Conservation (phyloP, 2,113 vertebrate species). For the Ceyx margarethae region DNA sequence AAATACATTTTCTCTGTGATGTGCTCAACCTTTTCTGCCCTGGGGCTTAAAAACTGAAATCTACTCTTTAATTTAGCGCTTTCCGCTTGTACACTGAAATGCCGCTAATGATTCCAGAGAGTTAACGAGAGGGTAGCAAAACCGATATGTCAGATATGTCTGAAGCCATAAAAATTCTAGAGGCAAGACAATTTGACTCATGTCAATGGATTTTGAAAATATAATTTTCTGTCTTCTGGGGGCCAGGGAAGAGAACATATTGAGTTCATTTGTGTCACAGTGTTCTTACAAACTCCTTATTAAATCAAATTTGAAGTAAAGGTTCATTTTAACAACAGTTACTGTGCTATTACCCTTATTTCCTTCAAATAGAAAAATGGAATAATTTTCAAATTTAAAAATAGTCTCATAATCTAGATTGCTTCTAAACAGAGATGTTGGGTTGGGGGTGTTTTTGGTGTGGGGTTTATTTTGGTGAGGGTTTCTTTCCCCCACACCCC, state of each 20-base stretch:
- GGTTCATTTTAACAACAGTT: not conserved
- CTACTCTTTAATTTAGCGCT: slow-evolving; percentile 62
- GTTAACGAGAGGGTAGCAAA: slow-evolving; percentile 44
- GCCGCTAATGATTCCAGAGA: slow-evolving; percentile 32
- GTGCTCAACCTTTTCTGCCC: slow-evolving; percentile 61
- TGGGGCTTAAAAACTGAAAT: slow-evolving; percentile 52
- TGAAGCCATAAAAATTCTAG: slow-evolving; percentile 19
- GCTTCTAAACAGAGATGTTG: not conserved
- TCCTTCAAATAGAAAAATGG: not conserved
- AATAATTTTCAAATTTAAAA: not conserved
- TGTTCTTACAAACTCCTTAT: not conserved
- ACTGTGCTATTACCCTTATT: not conserved
- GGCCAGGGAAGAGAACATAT: not conserved
- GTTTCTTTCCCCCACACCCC: too few relatives aligned
- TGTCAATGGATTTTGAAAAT: slow-evolving; percentile 43
- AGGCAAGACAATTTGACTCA: slow-evolving; percentile 7
- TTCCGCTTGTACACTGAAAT: slow-evolving; percentile 19
- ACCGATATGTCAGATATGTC: slow-evolving; percentile 22
- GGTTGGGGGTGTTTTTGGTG: accelerated
- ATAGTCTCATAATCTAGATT: not conserved
- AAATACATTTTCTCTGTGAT: slow-evolving; percentile 63
- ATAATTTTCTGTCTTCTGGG: not conserved
- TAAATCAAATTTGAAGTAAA: not conserved
- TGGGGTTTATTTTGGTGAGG: not conserved
- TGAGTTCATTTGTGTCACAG: not conserved